A percentile compares a stretch with the other conserved stretches of the same genome.
Evolutionary conservation across 2,797 vertebrate species (phyloP).

Genomic region (Muscicapa striata): DNA sequence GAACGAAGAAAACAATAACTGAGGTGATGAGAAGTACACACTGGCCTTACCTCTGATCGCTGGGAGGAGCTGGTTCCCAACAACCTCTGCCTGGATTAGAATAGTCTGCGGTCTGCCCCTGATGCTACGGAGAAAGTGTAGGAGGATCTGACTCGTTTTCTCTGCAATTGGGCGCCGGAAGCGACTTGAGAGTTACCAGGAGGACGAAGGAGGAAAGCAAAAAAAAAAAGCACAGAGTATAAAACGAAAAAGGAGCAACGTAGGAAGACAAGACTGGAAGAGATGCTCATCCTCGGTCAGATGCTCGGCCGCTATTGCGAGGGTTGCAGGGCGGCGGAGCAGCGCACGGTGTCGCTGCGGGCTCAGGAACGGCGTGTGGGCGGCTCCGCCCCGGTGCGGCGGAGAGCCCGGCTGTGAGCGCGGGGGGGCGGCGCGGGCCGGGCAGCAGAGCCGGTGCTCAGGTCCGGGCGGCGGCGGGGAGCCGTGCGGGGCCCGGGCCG

Average conservation of each 20-base stretch:
- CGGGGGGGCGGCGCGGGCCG: neutral
- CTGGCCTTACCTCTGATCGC: neutral
- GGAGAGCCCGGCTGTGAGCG: neutral
- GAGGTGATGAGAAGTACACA: accelerated
- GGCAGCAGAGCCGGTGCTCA: neutral
- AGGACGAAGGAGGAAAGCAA: neutral
- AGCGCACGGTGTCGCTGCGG: neutral
- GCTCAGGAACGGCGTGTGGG: neutral
- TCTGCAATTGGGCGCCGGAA: no score
- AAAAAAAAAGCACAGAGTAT: neutral
- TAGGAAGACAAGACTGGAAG: no score
- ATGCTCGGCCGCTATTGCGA: no score
- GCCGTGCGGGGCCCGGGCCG: no score
- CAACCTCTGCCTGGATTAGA: neutral
- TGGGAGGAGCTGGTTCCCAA: neutral
- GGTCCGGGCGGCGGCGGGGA: no score
- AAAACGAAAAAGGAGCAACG: neutral
- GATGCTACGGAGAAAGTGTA: no score
- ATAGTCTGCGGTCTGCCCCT: accelerated
- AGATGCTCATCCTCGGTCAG: no score
- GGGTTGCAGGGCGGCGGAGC: neutral
- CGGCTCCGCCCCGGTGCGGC: neutral
- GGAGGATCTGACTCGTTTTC: no score
- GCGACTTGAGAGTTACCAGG: neutral
- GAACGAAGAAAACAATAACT: neutral